Evolutionary conservation across 2,113 vertebrate species (phyloP), one percentile per base, ranked within the genome.

Genomic region (Electrona antarctica): DNA sequence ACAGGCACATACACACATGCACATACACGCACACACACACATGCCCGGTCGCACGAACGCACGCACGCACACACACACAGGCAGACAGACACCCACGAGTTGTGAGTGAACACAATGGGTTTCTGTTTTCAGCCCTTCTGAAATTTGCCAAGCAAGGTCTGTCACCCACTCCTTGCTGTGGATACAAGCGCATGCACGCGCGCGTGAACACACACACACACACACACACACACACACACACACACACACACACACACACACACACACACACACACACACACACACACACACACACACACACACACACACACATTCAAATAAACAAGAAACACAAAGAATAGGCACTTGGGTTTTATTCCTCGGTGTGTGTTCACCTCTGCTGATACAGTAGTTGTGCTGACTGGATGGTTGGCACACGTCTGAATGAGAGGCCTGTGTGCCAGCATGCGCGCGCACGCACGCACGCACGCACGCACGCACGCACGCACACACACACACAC

Each of bases 1-100:
- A 63, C 62, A 57, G 21, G 60, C 66, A 67, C 50, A 64, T 66
- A 56, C 41, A 61, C 58, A 67, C 5, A 55, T 2, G 65, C 47
- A 80, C 75, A 91, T 71, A 83, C 84, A 82, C 66, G n/a, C 74
- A 64, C 69, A 73, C 85, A 59, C 67, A 69, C 80, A 76, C 56
- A 51, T 70, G 29, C 50, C 60, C 59, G 5, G 3, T 4, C 33
- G 5, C 33, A 41, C 33, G 5, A 1, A 63, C 13, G 75, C 67
- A 41, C 33, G 5, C 33, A 63, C 13, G 75, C 67, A 83, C 48
- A 66, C 77, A 45, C 67, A 69, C 60, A 57, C 60, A 62, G 57
- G 51, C 54, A 67, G 46, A 59, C 33, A 60, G 54, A 74, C 50
- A 70, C 63, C 77, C 71, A 74, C 71, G 60, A 78, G 74, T 73